Evolutionary conservation across 2,797 vertebrate species (phyloP), one percentile per base, ranked within the genome.

Genomic region (Rhadinocentrus ornatus): DNA sequence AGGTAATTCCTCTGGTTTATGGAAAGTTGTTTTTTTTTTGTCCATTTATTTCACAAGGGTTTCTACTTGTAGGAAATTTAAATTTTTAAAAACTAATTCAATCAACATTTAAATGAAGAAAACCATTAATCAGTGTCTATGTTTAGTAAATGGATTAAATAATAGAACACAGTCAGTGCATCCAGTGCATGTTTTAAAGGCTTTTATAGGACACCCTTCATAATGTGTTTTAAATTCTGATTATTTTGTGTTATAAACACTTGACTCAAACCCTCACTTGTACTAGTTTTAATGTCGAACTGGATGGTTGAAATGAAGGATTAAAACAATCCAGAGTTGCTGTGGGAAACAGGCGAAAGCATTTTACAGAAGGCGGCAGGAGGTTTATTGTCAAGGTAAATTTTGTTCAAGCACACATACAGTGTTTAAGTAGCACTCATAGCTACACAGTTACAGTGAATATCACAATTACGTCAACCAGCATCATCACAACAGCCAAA

Each of bases 401-500:
- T 50, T 67, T 41, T 54, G 37, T 67, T 61, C n/a, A 31, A 56
- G 50, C 39, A 10, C 75, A 57, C 31, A 66, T 27, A 5, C 37
- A 13, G 52, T 67, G 64, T 71, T 78, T 31, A 48, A 52, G 70
- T 46, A 60, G 71, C 68, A 71, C 66, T 57, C 34, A 50, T 73
- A 69, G 32, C 57, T 67, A 80, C 35, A 68, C 78, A 70, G 77
- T 64, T 69, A 26, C 63, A 70, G 32, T 66, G 20, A 76, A 80
- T 72, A 65, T 83, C 76, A 57, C 79, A 66, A 57, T 77, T 69
- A 68, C 50, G 24, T 78, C 75, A 54, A 37, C 2, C 37, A 56
- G 76, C 75, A 70, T 72, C 67, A 66, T 55, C 62, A 69, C 72
- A 79, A 76, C 78, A 66, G 63, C 78, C 86, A 81, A 66, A 41